Percentiles rank a stretch among this genome's conserved stretches.
phyloP scores from a whole-genome alignment of 1,140 invertebrate species.

The Ericerus pela region DNA sequence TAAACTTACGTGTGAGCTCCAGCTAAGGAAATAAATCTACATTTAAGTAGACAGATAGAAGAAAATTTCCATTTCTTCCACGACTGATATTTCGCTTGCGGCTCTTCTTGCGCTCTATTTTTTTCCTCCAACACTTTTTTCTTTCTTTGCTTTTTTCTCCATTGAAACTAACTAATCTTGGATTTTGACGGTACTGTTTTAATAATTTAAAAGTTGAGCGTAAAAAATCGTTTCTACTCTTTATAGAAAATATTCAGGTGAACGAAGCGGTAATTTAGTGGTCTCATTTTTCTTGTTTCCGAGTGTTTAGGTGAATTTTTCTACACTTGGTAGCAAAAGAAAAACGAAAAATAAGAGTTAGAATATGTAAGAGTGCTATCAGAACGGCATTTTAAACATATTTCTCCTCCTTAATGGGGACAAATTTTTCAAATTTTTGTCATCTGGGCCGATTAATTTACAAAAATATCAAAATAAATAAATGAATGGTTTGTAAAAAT shows the following conservation, averaged over 20 bases:
- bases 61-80: slow-evolving; percentile 10
- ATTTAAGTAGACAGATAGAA: slow-evolving; percentile 11
- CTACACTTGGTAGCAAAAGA: too few species aligned
- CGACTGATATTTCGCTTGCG: too few species aligned
- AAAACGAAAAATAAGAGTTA: too few species aligned
- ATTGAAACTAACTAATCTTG: slow-evolving; percentile 6
- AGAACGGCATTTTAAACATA: too few species aligned
- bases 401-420: too few species aligned
- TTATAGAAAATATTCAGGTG: slow-evolving; percentile 4
- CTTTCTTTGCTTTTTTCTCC: not conserved
- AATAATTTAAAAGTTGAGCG: not conserved
- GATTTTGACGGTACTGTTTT: slow-evolving; percentile 5
- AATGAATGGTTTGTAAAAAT: too few species aligned
- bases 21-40: slow-evolving; percentile 10
- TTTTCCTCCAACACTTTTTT: not conserved
- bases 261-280: not conserved
- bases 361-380: too few species aligned
- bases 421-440: too few species aligned
- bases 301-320: too few species aligned
- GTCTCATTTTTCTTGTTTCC: slow-evolving; percentile 2
- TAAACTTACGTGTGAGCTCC: slow-evolving; percentile 1
- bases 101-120: too few species aligned
- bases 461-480: too few species aligned
- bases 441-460: too few species aligned
- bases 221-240: slow-evolving; percentile 1